Evolutionary conservation across 2,888 invertebrate species (phyloP), one percentile per base, ranked within the genome.

Genomic region (Eledona agricola): DNA sequence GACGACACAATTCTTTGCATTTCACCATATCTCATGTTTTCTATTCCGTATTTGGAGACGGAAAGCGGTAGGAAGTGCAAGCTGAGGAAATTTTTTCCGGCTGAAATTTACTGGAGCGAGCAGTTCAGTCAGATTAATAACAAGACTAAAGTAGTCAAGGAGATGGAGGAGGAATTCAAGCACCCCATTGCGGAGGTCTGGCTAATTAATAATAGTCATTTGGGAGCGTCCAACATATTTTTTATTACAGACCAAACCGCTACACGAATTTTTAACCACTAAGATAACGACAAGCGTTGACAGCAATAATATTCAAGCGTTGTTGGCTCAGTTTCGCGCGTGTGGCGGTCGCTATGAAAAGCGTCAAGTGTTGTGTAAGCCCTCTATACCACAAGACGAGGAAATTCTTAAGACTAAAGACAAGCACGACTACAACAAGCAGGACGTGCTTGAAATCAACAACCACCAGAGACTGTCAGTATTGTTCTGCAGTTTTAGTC

Each of bases 401-500:
- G 65, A 63, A 26, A 63, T 42, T 6, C 13, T 50, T 62, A 2
- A 69, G 71, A 31, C 57, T 62, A 2, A 45, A 65, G 63, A 47
- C 10, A 29, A 73, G 69, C 62, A 65, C 60, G 4, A 62, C 29
- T 42, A 45, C 13, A 55, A 55, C 37, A 58, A 60, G 31, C 59
- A 69, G 10, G 93, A 94, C 73, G 90, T 90, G 1, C 77, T 93
- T 11, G 88, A 91, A 63, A 87, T 90, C 0, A 83, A 83, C 55
- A 88, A 88, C 73, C 93, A 93, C 71, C 97, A 98, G 78, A 82
- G 88, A 32, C 78, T 98, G 34, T 87, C 92, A 2, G 89, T 98
- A 19, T 79, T 97, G 46, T 90, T 96, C 71, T 96, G 93, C 72
- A 95, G 93, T 71, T 93, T 86, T 71, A 88, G 90, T 58, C 82